Evolutionary conservation across 2,113 vertebrate species (phyloP).

Genomic region (Ciconia boyciana): DNA sequence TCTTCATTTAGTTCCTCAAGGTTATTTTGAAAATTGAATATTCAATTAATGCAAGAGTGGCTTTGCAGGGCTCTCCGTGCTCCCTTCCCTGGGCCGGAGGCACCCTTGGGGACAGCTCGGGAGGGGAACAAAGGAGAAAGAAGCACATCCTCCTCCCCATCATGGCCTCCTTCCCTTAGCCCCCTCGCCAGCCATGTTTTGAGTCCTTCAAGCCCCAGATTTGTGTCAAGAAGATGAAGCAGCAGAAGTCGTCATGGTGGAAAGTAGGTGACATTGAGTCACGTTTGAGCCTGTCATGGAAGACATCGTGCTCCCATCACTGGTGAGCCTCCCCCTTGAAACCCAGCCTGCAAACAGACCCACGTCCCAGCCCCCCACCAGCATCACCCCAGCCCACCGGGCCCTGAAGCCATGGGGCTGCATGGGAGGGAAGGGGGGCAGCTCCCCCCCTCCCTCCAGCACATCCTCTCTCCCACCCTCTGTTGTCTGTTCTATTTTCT

Average conservation of each 20-base stretch:
- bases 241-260: neutral
- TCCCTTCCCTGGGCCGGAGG: neutral
- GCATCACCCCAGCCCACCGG: neutral
- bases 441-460: neutral
- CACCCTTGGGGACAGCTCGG: neutral
- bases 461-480: neutral
- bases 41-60: conserved; percentile 59
- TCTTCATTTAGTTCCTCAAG: conserved; percentile 69
- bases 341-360: neutral
- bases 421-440: neutral
- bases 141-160: neutral
- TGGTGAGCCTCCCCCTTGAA: neutral
- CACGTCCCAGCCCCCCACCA: rapidly evolving
- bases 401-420: rapidly evolving
- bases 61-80: neutral
- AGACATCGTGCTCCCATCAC: neutral
- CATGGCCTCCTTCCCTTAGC: neutral
- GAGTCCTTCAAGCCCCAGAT: neutral
- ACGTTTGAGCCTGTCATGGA: neutral
- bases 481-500: neutral
- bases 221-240: neutral
- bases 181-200: neutral
- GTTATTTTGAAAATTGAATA: conserved; percentile 67
- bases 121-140: neutral
- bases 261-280: conserved; percentile 55